phyloP scores from a whole-genome alignment of 2,113 vertebrate genomes.

The Gallinago media region DNA sequence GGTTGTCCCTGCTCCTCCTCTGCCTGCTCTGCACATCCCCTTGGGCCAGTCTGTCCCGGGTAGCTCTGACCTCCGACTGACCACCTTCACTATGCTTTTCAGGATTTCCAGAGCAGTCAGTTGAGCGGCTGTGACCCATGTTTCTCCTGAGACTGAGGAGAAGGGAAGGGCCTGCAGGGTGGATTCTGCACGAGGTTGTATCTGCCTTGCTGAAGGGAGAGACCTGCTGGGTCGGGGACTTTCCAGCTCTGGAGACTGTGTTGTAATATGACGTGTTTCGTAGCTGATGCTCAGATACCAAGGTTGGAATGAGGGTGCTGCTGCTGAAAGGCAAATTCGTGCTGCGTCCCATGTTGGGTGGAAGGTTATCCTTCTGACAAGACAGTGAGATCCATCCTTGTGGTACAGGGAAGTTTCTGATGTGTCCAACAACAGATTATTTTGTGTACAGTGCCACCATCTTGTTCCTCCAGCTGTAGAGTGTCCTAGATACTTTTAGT shows the following conservation, averaged over 20 bases:
- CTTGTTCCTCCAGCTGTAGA: not conserved
- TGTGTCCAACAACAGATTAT: not conserved
- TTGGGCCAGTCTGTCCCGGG: not conserved
- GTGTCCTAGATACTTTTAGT: not conserved
- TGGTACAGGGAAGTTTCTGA: not conserved
- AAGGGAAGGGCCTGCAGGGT: not conserved
- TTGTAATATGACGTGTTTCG: not conserved
- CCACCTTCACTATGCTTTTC: not conserved
- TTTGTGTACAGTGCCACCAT: not conserved
- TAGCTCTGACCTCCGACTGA: not conserved
- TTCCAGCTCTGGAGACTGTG: not conserved
- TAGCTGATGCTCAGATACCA: not conserved
- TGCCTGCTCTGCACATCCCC: not conserved
- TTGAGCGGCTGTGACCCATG: not conserved
- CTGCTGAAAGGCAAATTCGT: not conserved
- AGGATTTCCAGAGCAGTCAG: not conserved
- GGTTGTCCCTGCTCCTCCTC: not conserved
- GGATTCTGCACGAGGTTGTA: not conserved
- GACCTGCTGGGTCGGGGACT: slow-evolving; percentile 14
- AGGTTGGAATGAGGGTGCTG: not conserved
- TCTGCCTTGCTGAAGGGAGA: not conserved
- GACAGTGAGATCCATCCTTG: not conserved
- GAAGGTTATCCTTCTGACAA: not conserved
- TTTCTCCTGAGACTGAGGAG: not conserved
- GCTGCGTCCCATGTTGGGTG: not conserved